Percentiles rank a stretch among this genome's conserved stretches.
phyloP scores from a whole-genome alignment of 2,797 vertebrate genomes.

The Clarias laeviceps region DNA sequence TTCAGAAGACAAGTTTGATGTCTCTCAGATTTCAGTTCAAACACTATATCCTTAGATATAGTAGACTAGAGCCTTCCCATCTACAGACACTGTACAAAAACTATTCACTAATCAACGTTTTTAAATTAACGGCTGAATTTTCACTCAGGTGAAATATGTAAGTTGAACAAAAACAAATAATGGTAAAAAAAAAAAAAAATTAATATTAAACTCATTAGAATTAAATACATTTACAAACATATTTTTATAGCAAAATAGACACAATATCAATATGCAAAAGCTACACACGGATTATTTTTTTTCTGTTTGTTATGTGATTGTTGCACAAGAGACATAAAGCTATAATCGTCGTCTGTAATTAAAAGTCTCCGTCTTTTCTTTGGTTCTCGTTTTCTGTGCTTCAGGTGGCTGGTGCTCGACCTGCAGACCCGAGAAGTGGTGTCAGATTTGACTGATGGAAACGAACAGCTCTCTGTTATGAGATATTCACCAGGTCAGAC shows the following conservation, averaged over 20 bases:
- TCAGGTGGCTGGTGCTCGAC: slow-evolving; percentile 88
- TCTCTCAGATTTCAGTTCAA: not conserved
- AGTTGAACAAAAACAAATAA: too few relatives aligned
- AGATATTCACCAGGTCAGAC: slow-evolving; percentile 89
- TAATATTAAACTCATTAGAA: too few relatives aligned
- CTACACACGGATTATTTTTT: not conserved
- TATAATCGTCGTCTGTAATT: too few relatives aligned
- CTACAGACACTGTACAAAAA: too few relatives aligned
- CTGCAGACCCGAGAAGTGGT: slow-evolving; percentile 79
- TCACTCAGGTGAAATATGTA: too few relatives aligned
- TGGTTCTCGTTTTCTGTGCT: not conserved
- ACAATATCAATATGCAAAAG: too few relatives aligned
- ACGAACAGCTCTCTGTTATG: slow-evolving; percentile 90
- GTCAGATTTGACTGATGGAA: slow-evolving; percentile 81
- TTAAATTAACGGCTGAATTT: too few relatives aligned
- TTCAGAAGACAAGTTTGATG: too few relatives aligned
- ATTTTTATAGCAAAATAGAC: too few relatives aligned
- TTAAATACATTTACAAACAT: too few relatives aligned
- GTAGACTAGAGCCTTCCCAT: not conserved
- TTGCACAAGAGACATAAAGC: not conserved
- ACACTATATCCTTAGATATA: not conserved
- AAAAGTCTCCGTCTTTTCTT: not conserved
- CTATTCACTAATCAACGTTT: too few relatives aligned
- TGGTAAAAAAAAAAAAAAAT: too few relatives aligned
- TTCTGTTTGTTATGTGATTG: not conserved